Conservation (phyloP, 2,797 vertebrate species). For the Chloroceryle inda region DNA sequence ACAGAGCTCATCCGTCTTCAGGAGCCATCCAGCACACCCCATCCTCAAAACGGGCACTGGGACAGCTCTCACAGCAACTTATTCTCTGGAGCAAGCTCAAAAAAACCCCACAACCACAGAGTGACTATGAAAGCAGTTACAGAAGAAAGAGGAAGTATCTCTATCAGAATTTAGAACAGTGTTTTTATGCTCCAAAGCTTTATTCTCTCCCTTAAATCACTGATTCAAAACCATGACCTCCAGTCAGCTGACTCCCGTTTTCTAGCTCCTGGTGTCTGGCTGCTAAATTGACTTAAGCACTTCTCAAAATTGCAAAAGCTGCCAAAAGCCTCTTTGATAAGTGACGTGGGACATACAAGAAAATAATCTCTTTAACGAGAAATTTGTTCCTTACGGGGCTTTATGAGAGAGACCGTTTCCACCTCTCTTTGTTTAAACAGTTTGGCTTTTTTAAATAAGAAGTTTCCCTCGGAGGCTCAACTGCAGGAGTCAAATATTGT, state of each 20-base stretch:
- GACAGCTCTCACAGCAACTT: not conserved
- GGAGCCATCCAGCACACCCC: not conserved
- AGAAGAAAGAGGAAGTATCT: not conserved
- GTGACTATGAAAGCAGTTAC: not conserved
- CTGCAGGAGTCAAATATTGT: not conserved
- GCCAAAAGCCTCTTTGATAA: constrained; percentile 31
- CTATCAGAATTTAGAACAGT: not conserved
- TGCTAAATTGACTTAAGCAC: constrained; percentile 40
- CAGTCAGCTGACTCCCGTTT: not conserved
- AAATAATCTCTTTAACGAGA: not conserved
- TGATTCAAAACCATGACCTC: not conserved
- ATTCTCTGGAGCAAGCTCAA: not conserved
- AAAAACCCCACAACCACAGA: not conserved
- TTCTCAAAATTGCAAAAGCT: constrained; percentile 6
- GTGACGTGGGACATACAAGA: not conserved
- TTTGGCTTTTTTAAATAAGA: not conserved
- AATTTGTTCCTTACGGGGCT: not conserved
- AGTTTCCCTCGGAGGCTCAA: not conserved
- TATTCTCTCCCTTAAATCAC: not conserved
- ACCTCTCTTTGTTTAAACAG: not conserved
- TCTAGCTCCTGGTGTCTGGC: not conserved
- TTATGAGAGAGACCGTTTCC: not conserved
- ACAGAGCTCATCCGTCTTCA: not conserved
- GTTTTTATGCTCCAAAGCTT: not conserved
- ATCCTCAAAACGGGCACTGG: not conserved